phyloP scores from a whole-genome alignment of 2,797 vertebrate genomes.

The Apogon talboti region DNA sequence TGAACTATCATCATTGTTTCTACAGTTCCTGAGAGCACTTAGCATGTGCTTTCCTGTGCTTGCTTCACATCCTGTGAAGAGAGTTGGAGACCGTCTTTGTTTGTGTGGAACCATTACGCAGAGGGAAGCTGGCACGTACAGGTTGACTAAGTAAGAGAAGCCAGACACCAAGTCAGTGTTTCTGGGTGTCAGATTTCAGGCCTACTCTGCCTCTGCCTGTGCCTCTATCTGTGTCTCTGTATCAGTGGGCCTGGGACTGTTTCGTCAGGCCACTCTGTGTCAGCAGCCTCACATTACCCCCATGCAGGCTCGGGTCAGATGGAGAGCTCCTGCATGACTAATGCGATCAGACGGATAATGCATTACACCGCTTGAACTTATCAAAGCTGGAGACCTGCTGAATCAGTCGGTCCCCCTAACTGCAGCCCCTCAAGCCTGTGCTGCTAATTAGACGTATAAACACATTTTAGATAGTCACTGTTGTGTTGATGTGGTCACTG shows the following conservation, averaged over 20 bases:
- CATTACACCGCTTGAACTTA: conserved; percentile 78
- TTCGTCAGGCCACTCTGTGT: conserved; percentile 71
- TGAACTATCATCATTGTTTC: conserved; percentile 65
- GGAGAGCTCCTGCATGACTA: conserved; percentile 79
- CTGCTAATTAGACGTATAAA: conserved; percentile 58
- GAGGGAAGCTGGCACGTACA: conserved; percentile 76
- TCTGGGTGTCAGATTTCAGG: conserved; percentile 83
- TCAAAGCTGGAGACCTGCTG: conserved; percentile 77
- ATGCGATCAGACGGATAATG: conserved; percentile 80
- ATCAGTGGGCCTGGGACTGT: conserved; percentile 64
- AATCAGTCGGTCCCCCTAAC: conserved; percentile 69
- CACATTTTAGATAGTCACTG: conserved; percentile 42
- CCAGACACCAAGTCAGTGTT: conserved; percentile 80
- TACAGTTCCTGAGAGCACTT: conserved; percentile 67
- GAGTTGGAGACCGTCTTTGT: conserved; percentile 69
- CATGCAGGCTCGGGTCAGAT: conserved; percentile 74
- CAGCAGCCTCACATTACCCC: conserved; percentile 77
- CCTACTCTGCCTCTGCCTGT: conserved; percentile 47
- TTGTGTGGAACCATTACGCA: conserved; percentile 75
- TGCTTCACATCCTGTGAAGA: conserved; percentile 73
- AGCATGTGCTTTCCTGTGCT: conserved; percentile 62
- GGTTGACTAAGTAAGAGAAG: conserved; percentile 81
- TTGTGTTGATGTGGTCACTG: conserved; percentile 29
- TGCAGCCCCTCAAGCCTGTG: conserved; percentile 20
- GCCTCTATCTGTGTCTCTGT: conserved; percentile 36